Base-by-base conservation (phyloP, 2,797 vertebrate genomes). In the Remorina albescens region DNA sequence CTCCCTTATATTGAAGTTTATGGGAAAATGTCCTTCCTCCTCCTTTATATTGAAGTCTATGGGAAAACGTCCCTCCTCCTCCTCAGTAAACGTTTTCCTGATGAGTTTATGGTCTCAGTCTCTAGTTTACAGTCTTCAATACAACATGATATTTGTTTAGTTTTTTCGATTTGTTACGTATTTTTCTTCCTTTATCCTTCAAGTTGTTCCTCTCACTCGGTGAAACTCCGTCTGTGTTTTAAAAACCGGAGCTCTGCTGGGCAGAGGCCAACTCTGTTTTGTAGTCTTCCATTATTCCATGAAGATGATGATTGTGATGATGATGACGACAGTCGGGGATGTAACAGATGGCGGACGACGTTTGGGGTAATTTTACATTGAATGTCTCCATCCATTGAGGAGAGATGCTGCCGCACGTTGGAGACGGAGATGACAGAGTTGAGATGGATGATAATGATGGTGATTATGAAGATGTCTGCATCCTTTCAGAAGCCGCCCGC, bases 291-390 rank as follows among this genome's bases (percentile, higher is more conserved):
- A 76, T 71, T 51, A 76, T 59, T 74, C 37, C 8, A 57, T 69
- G 73, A 67, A 62, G 71, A 54, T 39, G 62, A 54, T 63, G 73
- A 58, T 23, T 12, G 8, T 6, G 44, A 26, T 26, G 49, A 51
- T 26, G 23, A n/a, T 32, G 64, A 61, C 57, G 57, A 73, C 39
- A 50, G 67, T 55, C 51, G 60, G 57, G 54, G 69, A 53, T 34
- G 15, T n/a, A 67, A 78, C 74, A 80, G 80, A 83, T 74, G 71
- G 54, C 23, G 32, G 42, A 55, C 47, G 5, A 25, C 64, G 56
- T 69, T 53, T 37, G 5, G 41, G 11, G 46, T 56, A 12, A 58
- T 76, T 66, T 69, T 78, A 55, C 21, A 25, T 46, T 59, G 34
- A 68, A 74, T 67, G 37, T 53, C 53, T 63, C 54, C 60, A 28